phyloP scores from a whole-genome alignment of 2,888 invertebrate species.

The Plusia festucae region DNA sequence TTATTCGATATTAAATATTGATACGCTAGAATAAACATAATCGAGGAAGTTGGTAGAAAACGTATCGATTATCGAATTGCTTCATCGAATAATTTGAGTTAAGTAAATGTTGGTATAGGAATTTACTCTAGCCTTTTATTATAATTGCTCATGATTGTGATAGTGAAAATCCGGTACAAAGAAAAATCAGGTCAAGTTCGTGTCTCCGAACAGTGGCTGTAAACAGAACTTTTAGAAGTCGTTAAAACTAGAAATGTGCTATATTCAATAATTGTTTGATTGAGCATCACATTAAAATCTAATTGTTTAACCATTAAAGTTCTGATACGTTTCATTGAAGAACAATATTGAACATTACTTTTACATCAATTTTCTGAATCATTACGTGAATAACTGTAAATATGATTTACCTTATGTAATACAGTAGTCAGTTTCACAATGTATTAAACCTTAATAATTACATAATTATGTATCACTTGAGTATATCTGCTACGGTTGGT shows the following conservation, averaged over 20 bases:
- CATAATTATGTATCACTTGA: slow-evolving; percentile 48
- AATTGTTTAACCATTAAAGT: slow-evolving; percentile 43
- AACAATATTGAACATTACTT: slow-evolving; percentile 15
- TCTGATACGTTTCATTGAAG: slow-evolving; percentile 22
- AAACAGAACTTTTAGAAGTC: background rate
- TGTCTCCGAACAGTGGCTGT: background rate
- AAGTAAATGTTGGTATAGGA: background rate
- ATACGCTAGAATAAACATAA: background rate
- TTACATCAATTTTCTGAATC: slow-evolving; percentile 23
- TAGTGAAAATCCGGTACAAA: slow-evolving; percentile 4
- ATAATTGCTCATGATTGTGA: background rate
- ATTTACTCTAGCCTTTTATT: background rate
- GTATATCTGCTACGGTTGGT: slow-evolving; percentile 58
- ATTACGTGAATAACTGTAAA: slow-evolving; percentile 36
- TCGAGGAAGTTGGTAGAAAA: slow-evolving; percentile 8
- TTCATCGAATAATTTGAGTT: background rate
- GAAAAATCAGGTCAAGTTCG: slow-evolving; percentile 3
- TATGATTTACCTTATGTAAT: slow-evolving; percentile 37
- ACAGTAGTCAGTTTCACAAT: slow-evolving; percentile 35
- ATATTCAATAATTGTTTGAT: background rate
- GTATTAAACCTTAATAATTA: slow-evolving; percentile 44
- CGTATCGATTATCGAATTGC: background rate
- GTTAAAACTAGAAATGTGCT: background rate
- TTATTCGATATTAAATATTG: slow-evolving; percentile 4
- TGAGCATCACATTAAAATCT: slow-evolving; percentile 18